A percentile compares a stretch with the other conserved stretches of the same genome.
phyloP scores from a whole-genome alignment of 2,888 invertebrate genomes.

The Papilio elwesi region DNA sequence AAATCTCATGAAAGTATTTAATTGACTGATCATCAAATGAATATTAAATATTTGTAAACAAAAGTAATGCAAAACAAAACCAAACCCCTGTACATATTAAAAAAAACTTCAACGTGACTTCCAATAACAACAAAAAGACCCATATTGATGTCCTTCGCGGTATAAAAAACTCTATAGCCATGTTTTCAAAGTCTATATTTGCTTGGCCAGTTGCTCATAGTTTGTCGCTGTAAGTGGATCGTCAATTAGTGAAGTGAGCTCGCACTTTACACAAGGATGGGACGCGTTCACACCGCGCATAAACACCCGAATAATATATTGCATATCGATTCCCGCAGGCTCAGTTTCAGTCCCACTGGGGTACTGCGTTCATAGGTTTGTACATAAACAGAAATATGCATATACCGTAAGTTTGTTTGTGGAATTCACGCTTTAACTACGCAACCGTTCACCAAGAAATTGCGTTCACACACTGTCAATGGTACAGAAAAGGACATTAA shows the following conservation, averaged over 20 bases:
- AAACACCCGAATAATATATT: not conserved
- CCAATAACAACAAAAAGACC: conserved; percentile 35
- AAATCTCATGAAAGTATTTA: not conserved
- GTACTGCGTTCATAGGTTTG: not conserved
- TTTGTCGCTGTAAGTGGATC: conserved; percentile 18
- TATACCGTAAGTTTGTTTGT: too few species aligned
- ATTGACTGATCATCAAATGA: not conserved
- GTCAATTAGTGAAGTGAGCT: conserved; percentile 40
- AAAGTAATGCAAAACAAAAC: not conserved
- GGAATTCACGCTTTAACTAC: too few species aligned
- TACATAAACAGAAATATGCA: too few species aligned
- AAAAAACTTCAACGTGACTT: conserved; percentile 23
- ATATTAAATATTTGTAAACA: not conserved
- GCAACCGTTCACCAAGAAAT: too few species aligned
- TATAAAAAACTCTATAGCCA: not conserved
- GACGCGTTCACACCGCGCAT: conserved; percentile 13
- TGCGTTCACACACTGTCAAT: too few species aligned
- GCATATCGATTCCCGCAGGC: not conserved
- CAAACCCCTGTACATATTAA: conserved; percentile 10
- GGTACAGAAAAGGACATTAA: too few species aligned
- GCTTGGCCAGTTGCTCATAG: not conserved
- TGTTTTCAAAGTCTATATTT: conserved; percentile 37
- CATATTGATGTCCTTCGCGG: not conserved
- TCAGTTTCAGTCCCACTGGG: not conserved
- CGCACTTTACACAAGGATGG: conserved; percentile 17